Evolutionary conservation across 2,888 invertebrate genomes (phyloP).

Genomic region (Clitarchus hookeri): DNA sequence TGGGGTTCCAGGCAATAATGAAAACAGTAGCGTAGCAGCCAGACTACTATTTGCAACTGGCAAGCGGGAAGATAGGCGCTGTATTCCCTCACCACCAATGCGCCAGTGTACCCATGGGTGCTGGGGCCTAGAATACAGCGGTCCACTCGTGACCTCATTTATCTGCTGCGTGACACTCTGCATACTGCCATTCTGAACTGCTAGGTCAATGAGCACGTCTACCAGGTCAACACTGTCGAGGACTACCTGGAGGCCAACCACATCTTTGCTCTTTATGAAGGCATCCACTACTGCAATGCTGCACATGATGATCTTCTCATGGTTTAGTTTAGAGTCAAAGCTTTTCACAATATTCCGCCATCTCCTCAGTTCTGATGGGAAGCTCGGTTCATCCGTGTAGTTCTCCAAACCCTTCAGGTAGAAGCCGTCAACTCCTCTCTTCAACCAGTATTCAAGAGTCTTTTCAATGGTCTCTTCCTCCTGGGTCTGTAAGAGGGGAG

Average conservation of each 20-base stretch:
- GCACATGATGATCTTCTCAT: constrained; percentile 68
- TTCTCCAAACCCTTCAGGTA: constrained; percentile 80
- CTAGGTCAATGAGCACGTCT: constrained; percentile 68
- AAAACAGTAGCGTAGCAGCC: constrained; percentile 71
- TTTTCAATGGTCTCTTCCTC: constrained; percentile 56
- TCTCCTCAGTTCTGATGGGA: constrained; percentile 62
- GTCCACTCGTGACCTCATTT: constrained; percentile 60
- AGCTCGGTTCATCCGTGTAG: constrained; percentile 64
- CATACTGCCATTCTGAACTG: constrained; percentile 57
- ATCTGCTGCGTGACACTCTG: constrained; percentile 64
- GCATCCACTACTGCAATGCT: constrained; percentile 61
- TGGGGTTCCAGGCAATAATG: constrained; percentile 85
- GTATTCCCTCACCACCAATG: constrained; percentile 66
- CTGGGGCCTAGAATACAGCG: constrained; percentile 63
- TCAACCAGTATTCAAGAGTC: constrained; percentile 69
- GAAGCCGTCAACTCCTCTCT: constrained; percentile 86
- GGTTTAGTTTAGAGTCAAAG: constrained; percentile 38
- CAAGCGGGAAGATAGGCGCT: constrained; percentile 63
- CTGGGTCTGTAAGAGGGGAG: neutral
- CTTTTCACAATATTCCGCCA: constrained; percentile 67
- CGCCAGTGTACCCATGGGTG: constrained; percentile 84
- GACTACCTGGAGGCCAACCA: constrained; percentile 61
- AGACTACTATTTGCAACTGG: constrained; percentile 64
- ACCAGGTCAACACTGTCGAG: constrained; percentile 71
- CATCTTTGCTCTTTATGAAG: constrained; percentile 52